Evolutionary conservation across 2,797 vertebrate genomes (phyloP), one percentile per base, ranked within the genome.

Genomic region (Sebastes reedi): DNA sequence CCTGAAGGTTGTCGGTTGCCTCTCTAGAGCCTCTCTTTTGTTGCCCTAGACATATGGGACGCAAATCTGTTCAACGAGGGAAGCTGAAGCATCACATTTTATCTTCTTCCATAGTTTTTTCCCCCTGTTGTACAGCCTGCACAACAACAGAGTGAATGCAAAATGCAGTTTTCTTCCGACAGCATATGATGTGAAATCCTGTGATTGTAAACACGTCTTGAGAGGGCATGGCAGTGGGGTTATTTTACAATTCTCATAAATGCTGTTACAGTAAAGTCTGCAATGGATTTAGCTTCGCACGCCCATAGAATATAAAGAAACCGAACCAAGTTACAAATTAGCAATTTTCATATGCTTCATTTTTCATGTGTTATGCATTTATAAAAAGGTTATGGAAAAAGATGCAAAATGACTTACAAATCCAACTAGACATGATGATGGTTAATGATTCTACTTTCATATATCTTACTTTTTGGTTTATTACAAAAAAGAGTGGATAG

Each of bases 41-140:
- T 92, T 87, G 85, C 81, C 77, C 77, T 52, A 81, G 84, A 92
- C 91, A 91, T 91, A 91, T 88, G 91, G 90, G 90, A 92, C 29
- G 61, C 60, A 86, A 91, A 89, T 90, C 88, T 90, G 90, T 91
- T 91, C 86, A 72, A 83, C 80, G 82, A 92, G 76, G 80, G 78
- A 90, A 83, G 73, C 87, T 59, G 67, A 87, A 82, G 80, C 86
- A 83, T 85, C 55, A 68, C 75, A 77, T 89, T 84, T 86, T 80
- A 80, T 86, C 71, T 72, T 62, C 66, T 74, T 74, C 65, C 75
- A 89, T 86, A 80, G 86, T 77, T 82, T 77, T 27, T 84, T 84
- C 70, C 16, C 29, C 81, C 77, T 39, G 22, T 74, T 88, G 81
- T 84, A 72, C 30, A 74, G 30, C 64, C 75, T 83, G 76, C 68